A percentile compares a stretch with the other conserved stretches of the same genome.
These are phyloP conservation scores for Thaumetopoea pityocampa DNA, from an alignment of 1,140 invertebrate genomes.

Conservation along the genomic window DNA sequence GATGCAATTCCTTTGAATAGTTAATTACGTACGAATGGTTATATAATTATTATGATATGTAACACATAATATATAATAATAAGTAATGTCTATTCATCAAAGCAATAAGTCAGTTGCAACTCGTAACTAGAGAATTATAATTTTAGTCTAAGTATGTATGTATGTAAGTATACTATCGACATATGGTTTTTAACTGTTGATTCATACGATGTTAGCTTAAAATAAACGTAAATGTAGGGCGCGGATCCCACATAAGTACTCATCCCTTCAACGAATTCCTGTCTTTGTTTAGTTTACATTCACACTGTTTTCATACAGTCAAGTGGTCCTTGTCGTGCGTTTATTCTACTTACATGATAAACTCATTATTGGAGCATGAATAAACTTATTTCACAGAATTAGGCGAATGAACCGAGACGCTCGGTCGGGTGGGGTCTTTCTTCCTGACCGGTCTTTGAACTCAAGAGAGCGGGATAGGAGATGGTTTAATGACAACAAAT, in stretches of 20 bases:
- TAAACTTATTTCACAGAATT: slow-evolving; percentile 22
- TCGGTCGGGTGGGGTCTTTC: slow-evolving; percentile 23
- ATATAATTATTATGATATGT: no score
- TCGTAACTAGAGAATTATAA: no score
- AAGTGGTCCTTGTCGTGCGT: not conserved
- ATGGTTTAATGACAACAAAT: slow-evolving; percentile 40
- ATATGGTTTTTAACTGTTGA: slow-evolving; percentile 7
- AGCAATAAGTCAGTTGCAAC: no score
- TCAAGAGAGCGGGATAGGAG: slow-evolving; percentile 29
- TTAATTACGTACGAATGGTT: no score
- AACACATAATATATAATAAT: no score
- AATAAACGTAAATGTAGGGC: slow-evolving; percentile 10
- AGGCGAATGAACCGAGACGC: slow-evolving; percentile 31
- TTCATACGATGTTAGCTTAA: slow-evolving; percentile 5
- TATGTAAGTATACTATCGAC: not conserved
- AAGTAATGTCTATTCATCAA: no score
- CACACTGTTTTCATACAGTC: not conserved
- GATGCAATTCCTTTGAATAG: no score
- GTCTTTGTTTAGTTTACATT: slow-evolving; percentile 23
- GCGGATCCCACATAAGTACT: slow-evolving; percentile 21
- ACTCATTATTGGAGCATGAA: not conserved
- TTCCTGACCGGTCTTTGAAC: slow-evolving; percentile 55
- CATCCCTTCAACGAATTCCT: slow-evolving; percentile 26
- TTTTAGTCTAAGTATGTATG: not conserved
- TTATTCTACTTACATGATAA: not conserved